phyloP scores from a whole-genome alignment of 2,888 invertebrate genomes.

The Silvanus unidentatus region DNA sequence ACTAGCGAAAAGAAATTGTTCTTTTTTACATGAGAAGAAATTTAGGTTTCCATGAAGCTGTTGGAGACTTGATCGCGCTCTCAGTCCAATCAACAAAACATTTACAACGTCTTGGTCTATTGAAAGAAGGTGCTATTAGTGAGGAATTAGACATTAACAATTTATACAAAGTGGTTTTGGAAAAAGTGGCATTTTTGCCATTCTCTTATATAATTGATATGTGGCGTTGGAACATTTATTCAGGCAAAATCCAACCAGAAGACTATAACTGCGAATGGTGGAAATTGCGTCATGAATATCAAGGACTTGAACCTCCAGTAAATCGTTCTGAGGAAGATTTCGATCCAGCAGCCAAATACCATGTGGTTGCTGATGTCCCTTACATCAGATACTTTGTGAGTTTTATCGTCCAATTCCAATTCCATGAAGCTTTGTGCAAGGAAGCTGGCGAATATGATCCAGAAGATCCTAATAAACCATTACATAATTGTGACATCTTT shows the following conservation, averaged over 20 bases:
- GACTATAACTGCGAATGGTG: constrained; percentile 65
- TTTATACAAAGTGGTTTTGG: constrained; percentile 48
- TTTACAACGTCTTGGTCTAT: constrained; percentile 61
- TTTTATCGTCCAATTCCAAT: constrained; percentile 78
- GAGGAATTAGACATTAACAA: constrained; percentile 1
- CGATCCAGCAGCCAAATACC: constrained; percentile 65
- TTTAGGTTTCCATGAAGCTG: constrained; percentile 61
- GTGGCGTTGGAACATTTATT: constrained; percentile 64
- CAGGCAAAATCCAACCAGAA: constrained; percentile 53
- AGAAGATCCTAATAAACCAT: constrained; percentile 57
- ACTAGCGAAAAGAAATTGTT: no score
- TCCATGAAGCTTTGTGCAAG: constrained; percentile 69
- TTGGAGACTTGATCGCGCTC: constrained; percentile 55
- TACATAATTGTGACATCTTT: constrained; percentile 84
- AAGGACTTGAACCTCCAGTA: constrained; percentile 60
- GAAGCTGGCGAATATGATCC: constrained; percentile 75
- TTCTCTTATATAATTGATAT: constrained; percentile 64
- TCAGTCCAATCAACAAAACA: constrained; percentile 58
- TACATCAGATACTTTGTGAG: constrained; percentile 47
- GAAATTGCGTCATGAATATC: constrained; percentile 54
- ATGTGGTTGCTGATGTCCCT: constrained; percentile 59
- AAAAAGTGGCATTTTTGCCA: constrained; percentile 68
- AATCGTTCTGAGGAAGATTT: constrained; percentile 56
- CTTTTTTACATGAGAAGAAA: no score
- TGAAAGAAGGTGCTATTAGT: constrained; percentile 52